Evolutionary conservation across 2,888 invertebrate genomes (phyloP).

Genomic region (Lithophane leautieri): DNA sequence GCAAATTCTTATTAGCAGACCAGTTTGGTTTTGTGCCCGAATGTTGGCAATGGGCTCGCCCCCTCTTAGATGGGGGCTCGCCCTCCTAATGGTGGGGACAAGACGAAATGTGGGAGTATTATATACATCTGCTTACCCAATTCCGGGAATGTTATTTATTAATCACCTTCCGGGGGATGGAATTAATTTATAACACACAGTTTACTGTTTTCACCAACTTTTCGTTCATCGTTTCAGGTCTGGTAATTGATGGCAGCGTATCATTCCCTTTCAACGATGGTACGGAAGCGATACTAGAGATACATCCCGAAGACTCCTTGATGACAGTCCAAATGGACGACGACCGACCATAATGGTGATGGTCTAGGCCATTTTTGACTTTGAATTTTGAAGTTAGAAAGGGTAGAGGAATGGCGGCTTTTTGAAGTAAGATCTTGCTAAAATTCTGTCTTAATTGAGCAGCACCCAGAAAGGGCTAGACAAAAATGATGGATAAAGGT

Average conservation of each 20-base stretch:
- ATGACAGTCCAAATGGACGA: constrained; percentile 92
- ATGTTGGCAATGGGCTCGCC: too few relatives aligned
- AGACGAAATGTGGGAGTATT: too few relatives aligned
- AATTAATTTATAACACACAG: too few relatives aligned
- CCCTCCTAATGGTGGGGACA: too few relatives aligned
- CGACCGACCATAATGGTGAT: constrained; percentile 71
- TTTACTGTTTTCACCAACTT: not conserved
- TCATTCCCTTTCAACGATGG: constrained; percentile 98
- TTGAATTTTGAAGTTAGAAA: constrained; percentile 19
- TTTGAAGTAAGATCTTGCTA: not conserved
- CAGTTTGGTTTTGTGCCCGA: too few relatives aligned
- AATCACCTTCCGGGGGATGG: too few relatives aligned
- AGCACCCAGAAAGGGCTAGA: not conserved
- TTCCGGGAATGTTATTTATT: too few relatives aligned
- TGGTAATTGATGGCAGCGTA: constrained; percentile 98
- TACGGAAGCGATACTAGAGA: constrained; percentile 95
- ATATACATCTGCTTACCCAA: too few relatives aligned
- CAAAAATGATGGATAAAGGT: not conserved
- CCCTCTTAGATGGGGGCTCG: too few relatives aligned
- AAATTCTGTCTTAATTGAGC: not conserved
- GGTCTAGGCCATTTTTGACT: constrained; percentile 21
- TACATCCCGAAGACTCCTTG: constrained; percentile 96
- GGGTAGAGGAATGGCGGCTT: not conserved
- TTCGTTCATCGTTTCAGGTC: constrained; percentile 84
- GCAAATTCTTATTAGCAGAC: too few relatives aligned